Evolutionary conservation across 2,888 invertebrate species (phyloP).

Genomic region (Lordiphosa fenestrarum): DNA sequence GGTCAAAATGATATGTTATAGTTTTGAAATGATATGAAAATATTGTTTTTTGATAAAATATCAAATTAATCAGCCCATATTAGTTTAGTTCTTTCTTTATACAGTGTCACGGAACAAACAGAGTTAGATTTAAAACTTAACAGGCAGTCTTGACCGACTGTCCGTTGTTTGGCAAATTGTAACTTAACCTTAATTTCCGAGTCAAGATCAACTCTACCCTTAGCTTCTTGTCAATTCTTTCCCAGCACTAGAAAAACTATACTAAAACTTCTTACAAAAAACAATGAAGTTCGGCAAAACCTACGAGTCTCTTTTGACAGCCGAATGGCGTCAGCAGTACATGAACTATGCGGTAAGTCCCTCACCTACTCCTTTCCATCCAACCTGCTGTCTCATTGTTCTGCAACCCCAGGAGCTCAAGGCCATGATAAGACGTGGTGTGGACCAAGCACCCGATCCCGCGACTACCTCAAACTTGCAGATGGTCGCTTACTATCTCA

Average conservation of each 20-base stretch:
- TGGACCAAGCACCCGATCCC: conserved; percentile 92
- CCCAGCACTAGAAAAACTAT: background rate
- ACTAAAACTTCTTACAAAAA: background rate
- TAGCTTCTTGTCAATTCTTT: too few relatives aligned
- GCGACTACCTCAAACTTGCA: conserved; percentile 83
- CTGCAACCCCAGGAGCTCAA: conserved; percentile 85
- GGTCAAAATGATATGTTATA: too few relatives aligned
- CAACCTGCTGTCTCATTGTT: background rate
- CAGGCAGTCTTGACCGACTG: too few relatives aligned
- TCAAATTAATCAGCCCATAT: too few relatives aligned
- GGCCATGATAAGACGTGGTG: conserved; percentile 91
- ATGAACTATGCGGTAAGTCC: conserved; percentile 87
- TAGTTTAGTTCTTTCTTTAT: too few relatives aligned
- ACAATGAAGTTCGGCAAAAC: conserved; percentile 99
- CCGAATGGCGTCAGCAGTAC: conserved; percentile 99
- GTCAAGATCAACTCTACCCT: too few relatives aligned
- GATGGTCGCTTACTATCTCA: conserved; percentile 84
- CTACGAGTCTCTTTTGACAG: conserved; percentile 96
- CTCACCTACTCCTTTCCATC: background rate
- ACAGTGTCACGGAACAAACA: too few relatives aligned
- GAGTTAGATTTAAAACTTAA: too few relatives aligned
- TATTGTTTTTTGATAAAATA: too few relatives aligned
- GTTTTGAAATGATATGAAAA: too few relatives aligned
- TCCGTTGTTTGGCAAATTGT: too few relatives aligned
- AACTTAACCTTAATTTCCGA: too few relatives aligned